These are phyloP conservation scores for Leptoclinus maculatus DNA, from an alignment of 2,797 vertebrate genomes.

Conservation along the genomic window DNA sequence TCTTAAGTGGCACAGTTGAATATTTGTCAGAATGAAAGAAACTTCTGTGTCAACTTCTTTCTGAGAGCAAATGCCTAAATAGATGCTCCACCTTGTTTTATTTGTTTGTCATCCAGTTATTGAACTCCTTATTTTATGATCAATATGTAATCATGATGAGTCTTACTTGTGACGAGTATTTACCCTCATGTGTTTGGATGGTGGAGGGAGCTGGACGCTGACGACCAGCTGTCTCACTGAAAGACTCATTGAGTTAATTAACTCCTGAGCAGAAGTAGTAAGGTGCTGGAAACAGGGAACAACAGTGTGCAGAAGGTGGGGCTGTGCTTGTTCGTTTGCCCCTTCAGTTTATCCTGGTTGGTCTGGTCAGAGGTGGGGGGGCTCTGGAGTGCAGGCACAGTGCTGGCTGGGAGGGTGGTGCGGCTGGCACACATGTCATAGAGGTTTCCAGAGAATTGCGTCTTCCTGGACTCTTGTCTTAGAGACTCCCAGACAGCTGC, in stretches of 20 bases:
- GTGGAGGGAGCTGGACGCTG: not conserved
- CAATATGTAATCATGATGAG: constrained; percentile 3
- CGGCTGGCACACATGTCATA: constrained; percentile 89
- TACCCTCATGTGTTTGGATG: constrained; percentile 4
- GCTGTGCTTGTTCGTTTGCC: constrained; percentile 61
- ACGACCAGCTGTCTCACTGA: not conserved
- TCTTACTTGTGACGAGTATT: constrained; percentile 7
- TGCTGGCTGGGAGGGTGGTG: constrained; percentile 73
- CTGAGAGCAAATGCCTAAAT: not conserved
- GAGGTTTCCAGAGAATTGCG: constrained; percentile 91
- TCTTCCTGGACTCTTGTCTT: constrained; percentile 90
- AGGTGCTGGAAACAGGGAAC: constrained; percentile 67
- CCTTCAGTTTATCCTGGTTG: constrained; percentile 91
- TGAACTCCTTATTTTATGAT: constrained; percentile 23
- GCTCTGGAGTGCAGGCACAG: constrained; percentile 70
- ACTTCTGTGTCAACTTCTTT: not conserved
- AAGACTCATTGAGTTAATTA: constrained; percentile 46
- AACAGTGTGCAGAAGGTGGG: constrained; percentile 70
- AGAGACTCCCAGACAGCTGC: constrained; percentile 93
- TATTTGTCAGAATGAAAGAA: not conserved
- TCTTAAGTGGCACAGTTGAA: not conserved
- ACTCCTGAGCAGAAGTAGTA: constrained; percentile 65
- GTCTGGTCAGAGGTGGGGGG: constrained; percentile 81
- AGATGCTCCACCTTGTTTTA: not conserved
- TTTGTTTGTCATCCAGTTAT: constrained; percentile 10